Evolutionary conservation across 2,797 vertebrate genomes (phyloP), one percentile per base, ranked within the genome.

Genomic region (Rhinatrema bivittatum): DNA sequence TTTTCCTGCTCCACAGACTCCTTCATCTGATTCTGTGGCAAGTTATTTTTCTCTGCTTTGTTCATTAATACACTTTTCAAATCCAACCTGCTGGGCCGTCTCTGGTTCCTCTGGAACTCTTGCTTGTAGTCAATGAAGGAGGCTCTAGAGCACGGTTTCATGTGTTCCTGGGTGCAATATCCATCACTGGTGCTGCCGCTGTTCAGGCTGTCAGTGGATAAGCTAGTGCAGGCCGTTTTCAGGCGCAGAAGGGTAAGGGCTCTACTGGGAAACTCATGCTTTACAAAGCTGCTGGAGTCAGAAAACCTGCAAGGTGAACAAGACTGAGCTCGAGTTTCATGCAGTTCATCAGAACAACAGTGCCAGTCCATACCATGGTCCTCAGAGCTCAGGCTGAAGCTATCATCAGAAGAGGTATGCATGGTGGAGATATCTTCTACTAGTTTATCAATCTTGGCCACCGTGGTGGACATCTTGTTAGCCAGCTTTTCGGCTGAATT

Each of bases 381-480:
- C 56, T 98, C 96, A 0, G 94, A 98, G 68, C 91, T 98, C 14
- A 99, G 88, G 62, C 96, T 99, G 60, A 97, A 89, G 63, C 96
- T 99, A 68, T 99, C 96, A 1, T 98, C 94, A 0, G 96, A 98
- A 2, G 94, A 98, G 0, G 93, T 97, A 46, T 97, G 91, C 85
- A 98, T 88, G 52, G 90, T 90, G 1, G 84, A 79, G 60, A 99
- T 95, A 66, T 98, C 94, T 57, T 98, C 96, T 42, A 98, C 96
- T 39, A 98, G 74, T 39, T 89, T 85, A 75, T 98, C 94, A 1
- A 99, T 97, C 60, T 95, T 93, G 16, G 94, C 93, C 22, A 97
- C 93, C 0, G 93, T 90, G 60, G 85, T 87, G 7, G 91, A 90
- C 57, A 97, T 91, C 71, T 94, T 96, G 45, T 90, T 91, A 10